Base-by-base conservation (phyloP, 2,113 vertebrate species). In the Okapia johnstoni region DNA sequence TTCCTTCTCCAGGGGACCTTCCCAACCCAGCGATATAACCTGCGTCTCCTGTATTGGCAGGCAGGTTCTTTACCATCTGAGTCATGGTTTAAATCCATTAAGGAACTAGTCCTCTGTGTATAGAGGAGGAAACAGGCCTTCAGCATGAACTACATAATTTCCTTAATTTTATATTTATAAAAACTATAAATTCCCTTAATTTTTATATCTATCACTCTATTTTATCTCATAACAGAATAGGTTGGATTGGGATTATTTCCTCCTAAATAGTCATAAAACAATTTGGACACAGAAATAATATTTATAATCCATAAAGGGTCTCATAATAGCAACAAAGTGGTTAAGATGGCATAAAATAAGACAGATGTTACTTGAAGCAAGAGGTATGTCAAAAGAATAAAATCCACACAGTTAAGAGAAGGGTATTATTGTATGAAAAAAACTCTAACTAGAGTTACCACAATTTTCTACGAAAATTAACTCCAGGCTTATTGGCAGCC, bases 211-310 rank as follows among this genome's bases (percentile, higher is more conserved):
- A 61, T 40, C 23, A n/a, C 19, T 90, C 30, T 21, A 33, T 43
- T 66, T 92, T 77, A 48, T 70, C 73, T 73, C 76, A 63, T 90
- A 93, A 90, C 36, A 46, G 85, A n/a, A 43, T 58, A 52, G 36
- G 4, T 11, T n/a, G 23, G 36, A 87, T 28, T 87, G 25, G 6
- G 17, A 90, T 87, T 76, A 92, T 79, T 87, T 93, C 16, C 30
- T 52, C 30, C 36, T 17, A 88, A 91, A 54, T 63, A 48, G 25
- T 17, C 92, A 80, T n/a, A 57, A 96, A 92, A 33, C 8, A 70
- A 85, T 36, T 43, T 77, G 93, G 94, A 94, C 19, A 50, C 3
- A 88, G 79, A 90, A 88, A 61, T 87, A 60, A 93, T 81, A 81
- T 46, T 36, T 87, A 54, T 46, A 85, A 93, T n/a, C 57, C 63